Evolutionary conservation across 2,797 vertebrate genomes (phyloP).

Genomic region (Huso huso): DNA sequence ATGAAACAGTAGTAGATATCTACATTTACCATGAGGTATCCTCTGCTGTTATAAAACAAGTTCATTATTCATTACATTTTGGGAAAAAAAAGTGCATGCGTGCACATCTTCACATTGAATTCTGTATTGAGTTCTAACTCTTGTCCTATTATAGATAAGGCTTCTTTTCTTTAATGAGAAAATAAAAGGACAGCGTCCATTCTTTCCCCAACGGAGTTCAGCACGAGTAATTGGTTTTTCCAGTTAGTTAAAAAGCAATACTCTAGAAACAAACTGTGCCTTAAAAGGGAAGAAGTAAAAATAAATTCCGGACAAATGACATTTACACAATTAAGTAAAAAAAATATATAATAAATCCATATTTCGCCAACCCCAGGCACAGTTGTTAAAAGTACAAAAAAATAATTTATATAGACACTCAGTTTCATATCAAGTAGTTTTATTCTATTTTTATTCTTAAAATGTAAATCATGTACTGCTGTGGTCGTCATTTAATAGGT

Average conservation of each 20-base stretch:
- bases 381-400: no score
- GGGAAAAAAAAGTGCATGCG: not conserved
- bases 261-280: not conserved
- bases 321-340: not conserved
- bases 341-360: no score
- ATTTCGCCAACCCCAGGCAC: no score
- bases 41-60: not conserved
- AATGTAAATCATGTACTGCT: no score
- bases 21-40: not conserved
- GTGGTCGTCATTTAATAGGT: no score
- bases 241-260: not conserved
- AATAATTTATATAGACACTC: no score
- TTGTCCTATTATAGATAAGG: not conserved
- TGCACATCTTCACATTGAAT: not conserved
- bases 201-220: not conserved
- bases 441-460: no score
- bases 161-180: not conserved
- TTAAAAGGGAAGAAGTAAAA: not conserved
- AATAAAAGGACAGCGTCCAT: not conserved
- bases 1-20: not conserved
- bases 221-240: constrained; percentile 1
- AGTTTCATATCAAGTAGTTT: no score
- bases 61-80: no score
- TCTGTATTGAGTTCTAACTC: not conserved
- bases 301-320: not conserved